These are phyloP conservation scores for Diceros bicornis DNA, from an alignment of 2,797 vertebrate species.

Conservation along the genomic window DNA sequence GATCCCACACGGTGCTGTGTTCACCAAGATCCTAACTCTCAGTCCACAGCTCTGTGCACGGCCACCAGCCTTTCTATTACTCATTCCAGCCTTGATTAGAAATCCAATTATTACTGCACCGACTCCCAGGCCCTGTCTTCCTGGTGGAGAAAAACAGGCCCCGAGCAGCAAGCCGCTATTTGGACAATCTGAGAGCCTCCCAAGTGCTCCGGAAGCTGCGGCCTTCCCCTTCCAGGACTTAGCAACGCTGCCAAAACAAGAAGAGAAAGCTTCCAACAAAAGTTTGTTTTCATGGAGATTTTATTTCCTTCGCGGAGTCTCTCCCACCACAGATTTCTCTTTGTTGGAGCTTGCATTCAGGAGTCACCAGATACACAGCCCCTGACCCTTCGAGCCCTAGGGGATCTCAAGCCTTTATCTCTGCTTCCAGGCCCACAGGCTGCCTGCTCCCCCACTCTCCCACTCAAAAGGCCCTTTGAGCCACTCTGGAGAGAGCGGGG, in stretches of 20 bases:
- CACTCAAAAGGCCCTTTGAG: constrained; percentile 69
- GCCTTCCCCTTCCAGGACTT: constrained; percentile 68
- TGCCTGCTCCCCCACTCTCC: neutral
- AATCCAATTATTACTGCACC: neutral
- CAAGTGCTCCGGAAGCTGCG: constrained; percentile 63
- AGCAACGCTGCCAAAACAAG: constrained; percentile 69
- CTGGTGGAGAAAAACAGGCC: constrained; percentile 37
- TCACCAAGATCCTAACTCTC: neutral
- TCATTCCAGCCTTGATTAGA: constrained; percentile 65
- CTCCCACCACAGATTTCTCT: constrained; percentile 79
- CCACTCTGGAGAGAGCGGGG: neutral
- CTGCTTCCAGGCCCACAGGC: constrained; percentile 46
- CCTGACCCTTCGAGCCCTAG: constrained; percentile 49
- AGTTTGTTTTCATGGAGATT: constrained; percentile 84
- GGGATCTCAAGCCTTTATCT: constrained; percentile 65
- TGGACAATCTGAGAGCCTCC: constrained; percentile 63
- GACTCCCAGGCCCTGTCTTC: constrained; percentile 32
- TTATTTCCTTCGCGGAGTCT: constrained; percentile 65
- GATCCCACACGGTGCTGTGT: neutral
- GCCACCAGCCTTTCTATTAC: neutral
- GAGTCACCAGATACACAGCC: constrained; percentile 77
- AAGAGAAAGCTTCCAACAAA: constrained; percentile 72
- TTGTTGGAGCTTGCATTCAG: constrained; percentile 72
- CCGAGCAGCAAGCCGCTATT: constrained; percentile 57
- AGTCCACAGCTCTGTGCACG: neutral